Percentiles rank a stretch among this genome's conserved stretches.
Evolutionary conservation across 2,113 vertebrate species (phyloP).

Genomic region (Nicator chloris): DNA sequence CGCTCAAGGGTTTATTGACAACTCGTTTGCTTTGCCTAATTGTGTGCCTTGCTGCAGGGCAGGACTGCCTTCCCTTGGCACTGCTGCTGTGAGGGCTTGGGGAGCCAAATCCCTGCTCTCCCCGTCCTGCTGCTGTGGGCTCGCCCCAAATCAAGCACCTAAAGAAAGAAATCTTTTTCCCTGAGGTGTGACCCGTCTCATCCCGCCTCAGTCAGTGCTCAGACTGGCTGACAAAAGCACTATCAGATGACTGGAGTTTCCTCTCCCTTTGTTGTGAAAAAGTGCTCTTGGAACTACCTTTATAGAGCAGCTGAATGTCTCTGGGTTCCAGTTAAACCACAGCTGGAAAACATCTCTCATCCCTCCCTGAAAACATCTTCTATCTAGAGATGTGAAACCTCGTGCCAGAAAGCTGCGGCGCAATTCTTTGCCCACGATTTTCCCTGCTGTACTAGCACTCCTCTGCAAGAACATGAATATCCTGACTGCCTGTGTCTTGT

Average conservation of each 20-base stretch:
- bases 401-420: neutral
- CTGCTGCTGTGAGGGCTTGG: neutral
- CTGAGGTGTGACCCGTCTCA: neutral
- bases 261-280: conserved; percentile 6
- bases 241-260: neutral
- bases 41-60: neutral
- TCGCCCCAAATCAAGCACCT: neutral
- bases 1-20: neutral
- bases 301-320: neutral
- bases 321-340: neutral
- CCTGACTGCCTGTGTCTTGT: neutral
- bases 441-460: neutral
- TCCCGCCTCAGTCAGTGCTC: neutral
- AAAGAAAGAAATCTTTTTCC: neutral
- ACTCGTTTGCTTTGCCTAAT: conserved; percentile 4
- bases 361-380: neutral
- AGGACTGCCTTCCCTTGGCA: neutral
- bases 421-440: neutral
- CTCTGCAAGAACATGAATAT: neutral
- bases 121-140: neutral
- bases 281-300: neutral
- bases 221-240: neutral
- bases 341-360: conserved; percentile 41
- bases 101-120: neutral
- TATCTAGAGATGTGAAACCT: neutral